These are phyloP conservation scores for Hemitrygon akajei DNA, from an alignment of 2,797 vertebrate genomes.

Conservation along the genomic window DNA sequence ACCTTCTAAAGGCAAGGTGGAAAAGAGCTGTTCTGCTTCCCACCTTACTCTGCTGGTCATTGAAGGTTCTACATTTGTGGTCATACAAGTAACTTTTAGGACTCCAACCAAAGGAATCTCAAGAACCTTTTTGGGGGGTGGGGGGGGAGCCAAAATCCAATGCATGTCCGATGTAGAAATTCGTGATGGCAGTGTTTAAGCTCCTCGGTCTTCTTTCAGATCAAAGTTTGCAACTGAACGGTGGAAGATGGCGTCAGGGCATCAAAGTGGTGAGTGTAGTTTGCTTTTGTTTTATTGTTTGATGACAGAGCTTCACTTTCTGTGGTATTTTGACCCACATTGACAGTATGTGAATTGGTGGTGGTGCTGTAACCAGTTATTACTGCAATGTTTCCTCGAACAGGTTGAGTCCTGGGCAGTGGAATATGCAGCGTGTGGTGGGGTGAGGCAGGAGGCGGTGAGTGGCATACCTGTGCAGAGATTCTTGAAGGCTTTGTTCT, in stretches of 20 bases:
- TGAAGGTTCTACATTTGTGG: background rate
- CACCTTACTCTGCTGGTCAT: background rate
- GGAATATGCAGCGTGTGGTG: background rate
- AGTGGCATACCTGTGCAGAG: slow-evolving; percentile 77
- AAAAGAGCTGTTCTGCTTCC: background rate
- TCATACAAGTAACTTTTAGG: background rate
- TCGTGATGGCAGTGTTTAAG: background rate
- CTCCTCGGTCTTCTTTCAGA: background rate
- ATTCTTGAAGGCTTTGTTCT: slow-evolving; percentile 86
- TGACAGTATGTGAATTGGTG: too few species aligned
- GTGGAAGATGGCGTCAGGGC: background rate
- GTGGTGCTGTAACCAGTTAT: too few species aligned
- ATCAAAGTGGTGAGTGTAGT: background rate
- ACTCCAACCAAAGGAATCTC: background rate
- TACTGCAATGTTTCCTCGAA: background rate
- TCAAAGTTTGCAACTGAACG: background rate
- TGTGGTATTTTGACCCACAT: too few species aligned
- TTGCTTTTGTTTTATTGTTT: too few species aligned
- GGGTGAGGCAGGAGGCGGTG: background rate
- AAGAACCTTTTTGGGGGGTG: background rate
- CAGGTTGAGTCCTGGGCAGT: background rate
- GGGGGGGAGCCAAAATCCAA: background rate
- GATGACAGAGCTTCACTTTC: too few species aligned
- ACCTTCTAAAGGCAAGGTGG: background rate
- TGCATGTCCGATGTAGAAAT: background rate